Conservation (phyloP, 2,113 vertebrate species). For the Callionymus lyra region DNA sequence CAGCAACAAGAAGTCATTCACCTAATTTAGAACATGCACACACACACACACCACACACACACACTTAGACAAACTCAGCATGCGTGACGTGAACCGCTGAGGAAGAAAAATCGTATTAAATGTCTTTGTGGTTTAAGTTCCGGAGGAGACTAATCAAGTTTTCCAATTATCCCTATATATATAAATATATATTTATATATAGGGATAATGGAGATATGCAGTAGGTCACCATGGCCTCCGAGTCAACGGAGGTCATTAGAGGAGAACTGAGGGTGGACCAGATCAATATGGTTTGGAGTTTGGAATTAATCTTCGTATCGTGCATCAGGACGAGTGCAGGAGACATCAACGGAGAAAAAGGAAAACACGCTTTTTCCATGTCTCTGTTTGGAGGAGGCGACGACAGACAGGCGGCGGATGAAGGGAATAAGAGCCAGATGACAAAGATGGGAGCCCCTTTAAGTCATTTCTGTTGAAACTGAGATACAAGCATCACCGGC, state of each 20-base stretch:
- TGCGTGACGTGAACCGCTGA: constrained; percentile 3
- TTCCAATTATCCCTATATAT: background rate
- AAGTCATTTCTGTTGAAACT: constrained; percentile 6
- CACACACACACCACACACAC: constrained; percentile 5
- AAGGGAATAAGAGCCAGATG: constrained; percentile 1
- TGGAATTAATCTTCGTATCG: no score
- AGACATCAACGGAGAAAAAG: constrained; percentile 46
- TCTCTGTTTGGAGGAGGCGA: constrained; percentile 19
- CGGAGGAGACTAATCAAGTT: no score
- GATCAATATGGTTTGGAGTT: constrained; percentile 5
- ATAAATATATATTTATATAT: no score
- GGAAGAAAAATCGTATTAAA: constrained; percentile 9
- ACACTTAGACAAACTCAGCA: constrained; percentile 7
- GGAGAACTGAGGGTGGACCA: constrained; percentile 16
- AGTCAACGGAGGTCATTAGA: constrained; percentile 44
- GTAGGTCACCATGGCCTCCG: constrained; percentile 26
- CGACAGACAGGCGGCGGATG: background rate
- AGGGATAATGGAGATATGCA: constrained; percentile 29
- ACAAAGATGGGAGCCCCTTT: constrained; percentile 14
- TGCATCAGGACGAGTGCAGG: no score
- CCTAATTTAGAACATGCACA: constrained; percentile 44
- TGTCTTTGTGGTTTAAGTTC: constrained; percentile 19
- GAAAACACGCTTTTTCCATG: constrained; percentile 35
- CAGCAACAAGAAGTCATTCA: constrained; percentile 58
- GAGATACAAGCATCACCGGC: constrained; percentile 5